Evolutionary conservation across 2,113 vertebrate species (phyloP).

Genomic region (Ochotona princeps): DNA sequence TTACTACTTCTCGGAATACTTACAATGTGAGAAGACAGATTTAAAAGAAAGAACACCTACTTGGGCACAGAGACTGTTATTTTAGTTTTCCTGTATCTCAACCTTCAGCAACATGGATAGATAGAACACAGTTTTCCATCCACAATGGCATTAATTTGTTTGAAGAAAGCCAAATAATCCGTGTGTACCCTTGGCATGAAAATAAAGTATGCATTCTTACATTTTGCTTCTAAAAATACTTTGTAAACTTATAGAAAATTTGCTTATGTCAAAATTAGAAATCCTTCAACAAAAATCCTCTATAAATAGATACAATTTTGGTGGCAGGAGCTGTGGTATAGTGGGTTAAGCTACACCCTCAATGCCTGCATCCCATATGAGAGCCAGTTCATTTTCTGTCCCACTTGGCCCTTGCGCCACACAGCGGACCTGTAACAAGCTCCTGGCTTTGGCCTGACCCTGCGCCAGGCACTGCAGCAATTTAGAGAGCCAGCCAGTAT

Average conservation of each 20-base stretch:
- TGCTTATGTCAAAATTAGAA: background rate
- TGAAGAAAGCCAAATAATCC: constrained; percentile 26
- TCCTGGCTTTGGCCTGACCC: too few species aligned
- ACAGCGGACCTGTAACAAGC: too few species aligned
- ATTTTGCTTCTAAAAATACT: background rate
- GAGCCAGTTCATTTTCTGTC: too few species aligned
- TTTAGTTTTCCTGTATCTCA: background rate
- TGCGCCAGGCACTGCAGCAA: too few species aligned
- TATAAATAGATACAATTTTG: too few species aligned
- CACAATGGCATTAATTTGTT: background rate
- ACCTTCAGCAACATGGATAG: background rate
- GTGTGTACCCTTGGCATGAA: background rate
- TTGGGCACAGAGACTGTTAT: background rate
- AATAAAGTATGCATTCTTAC: background rate
- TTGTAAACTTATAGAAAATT: background rate
- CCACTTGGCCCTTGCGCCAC: too few species aligned
- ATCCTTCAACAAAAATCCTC: background rate
- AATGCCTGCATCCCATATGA: too few species aligned
- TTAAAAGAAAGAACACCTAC: background rate
- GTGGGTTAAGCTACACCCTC: too few species aligned
- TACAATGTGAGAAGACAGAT: background rate
- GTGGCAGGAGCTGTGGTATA: too few species aligned
- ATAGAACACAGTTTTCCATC: background rate
- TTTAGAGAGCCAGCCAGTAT: too few species aligned
- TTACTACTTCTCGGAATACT: background rate